These are phyloP conservation scores for Pangasius djambal DNA, from an alignment of 2,797 vertebrate genomes.

Conservation along the genomic window DNA sequence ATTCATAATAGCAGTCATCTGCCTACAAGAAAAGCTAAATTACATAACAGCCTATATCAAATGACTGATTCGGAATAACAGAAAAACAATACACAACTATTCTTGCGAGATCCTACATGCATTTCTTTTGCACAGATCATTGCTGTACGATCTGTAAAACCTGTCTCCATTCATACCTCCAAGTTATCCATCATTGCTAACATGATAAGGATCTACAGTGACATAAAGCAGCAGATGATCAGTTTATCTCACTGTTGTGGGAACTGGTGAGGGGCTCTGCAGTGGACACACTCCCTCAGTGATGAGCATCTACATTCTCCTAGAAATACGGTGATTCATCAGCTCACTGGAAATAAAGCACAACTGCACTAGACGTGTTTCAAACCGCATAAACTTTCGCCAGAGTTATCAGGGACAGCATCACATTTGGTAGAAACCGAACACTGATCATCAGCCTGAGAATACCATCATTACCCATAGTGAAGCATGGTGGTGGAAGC, in stretches of 20 bases:
- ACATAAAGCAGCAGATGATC: slow-evolving; percentile 14
- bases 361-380: not conserved
- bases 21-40: not conserved
- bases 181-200: not conserved
- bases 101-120: not conserved
- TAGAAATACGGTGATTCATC: not conserved
- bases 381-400: not conserved
- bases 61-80: not conserved
- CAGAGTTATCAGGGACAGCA: not conserved
- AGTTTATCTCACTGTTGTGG: not conserved
- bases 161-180: not conserved
- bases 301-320: not conserved
- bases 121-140: no score
- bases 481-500: slow-evolving; percentile 16
- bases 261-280: not conserved
- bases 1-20: not conserved
- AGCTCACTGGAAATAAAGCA: not conserved
- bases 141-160: not conserved
- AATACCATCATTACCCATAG: not conserved
- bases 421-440: not conserved
- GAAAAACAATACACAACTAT: not conserved
- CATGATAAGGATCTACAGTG: not conserved
- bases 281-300: not conserved
- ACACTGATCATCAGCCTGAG: not conserved
- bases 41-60: not conserved